phyloP scores from a whole-genome alignment of 2,888 invertebrate genomes.

The Eutolmus rufibarbis region DNA sequence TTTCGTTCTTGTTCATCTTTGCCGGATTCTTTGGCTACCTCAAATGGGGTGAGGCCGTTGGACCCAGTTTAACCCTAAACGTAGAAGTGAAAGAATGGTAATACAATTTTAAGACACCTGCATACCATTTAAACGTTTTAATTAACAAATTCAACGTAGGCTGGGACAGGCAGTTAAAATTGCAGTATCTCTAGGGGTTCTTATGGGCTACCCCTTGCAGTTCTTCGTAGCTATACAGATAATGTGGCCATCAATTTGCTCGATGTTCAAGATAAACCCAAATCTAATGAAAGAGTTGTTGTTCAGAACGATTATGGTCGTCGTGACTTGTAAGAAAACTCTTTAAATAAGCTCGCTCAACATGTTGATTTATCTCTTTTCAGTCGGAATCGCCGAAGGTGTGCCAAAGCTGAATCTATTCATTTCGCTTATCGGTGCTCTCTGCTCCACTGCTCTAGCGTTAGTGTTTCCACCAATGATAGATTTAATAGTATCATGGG shows the following conservation, averaged over 20 bases:
- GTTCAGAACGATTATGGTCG: conserved; percentile 76
- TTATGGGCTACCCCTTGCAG: conserved; percentile 91
- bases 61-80: conserved; percentile 89
- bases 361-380: conserved; percentile 52
- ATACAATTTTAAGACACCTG: background rate
- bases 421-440: conserved; percentile 90
- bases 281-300: conserved; percentile 70
- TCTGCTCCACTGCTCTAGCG: conserved; percentile 87
- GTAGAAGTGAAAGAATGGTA: conserved; percentile 65
- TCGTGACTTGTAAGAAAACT: conserved; percentile 81
- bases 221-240: conserved; percentile 94
- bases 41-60: conserved; percentile 82
- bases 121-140: background rate
- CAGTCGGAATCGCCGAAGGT: conserved; percentile 84
- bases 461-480: conserved; percentile 88
- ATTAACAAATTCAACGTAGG: conserved; percentile 64
- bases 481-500: conserved; percentile 76
- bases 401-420: conserved; percentile 87
- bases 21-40: conserved; percentile 90
- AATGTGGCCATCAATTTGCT: conserved; percentile 77
- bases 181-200: conserved; percentile 85
- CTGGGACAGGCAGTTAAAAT: conserved; percentile 82
- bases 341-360: background rate
- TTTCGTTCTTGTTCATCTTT: conserved; percentile 77
- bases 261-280: conserved; percentile 66